Conservation (phyloP, 2,797 vertebrate genomes). For the Danio aesculapii region DNA sequence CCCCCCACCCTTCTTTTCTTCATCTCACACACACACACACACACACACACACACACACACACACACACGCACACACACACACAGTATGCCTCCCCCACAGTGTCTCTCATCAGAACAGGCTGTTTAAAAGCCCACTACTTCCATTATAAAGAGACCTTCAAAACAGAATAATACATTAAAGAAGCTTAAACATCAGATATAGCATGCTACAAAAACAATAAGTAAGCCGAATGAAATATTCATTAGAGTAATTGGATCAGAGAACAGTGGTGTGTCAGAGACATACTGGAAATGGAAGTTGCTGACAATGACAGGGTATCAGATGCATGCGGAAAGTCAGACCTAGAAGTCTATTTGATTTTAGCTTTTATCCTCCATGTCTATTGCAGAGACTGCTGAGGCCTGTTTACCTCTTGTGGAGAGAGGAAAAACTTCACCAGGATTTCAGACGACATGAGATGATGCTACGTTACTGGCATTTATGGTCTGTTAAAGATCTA, state of each 20-base stretch:
- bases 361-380: constrained; percentile 31
- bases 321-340: constrained; percentile 57
- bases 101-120: constrained; percentile 69
- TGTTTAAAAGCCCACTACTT: constrained; percentile 54
- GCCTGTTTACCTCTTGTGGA: constrained; percentile 35
- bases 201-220: constrained; percentile 74
- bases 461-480: constrained; percentile 1
- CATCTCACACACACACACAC: constrained; percentile 36
- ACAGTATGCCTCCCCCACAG: constrained; percentile 51
- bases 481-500: neutral
- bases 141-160: constrained; percentile 69
- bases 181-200: constrained; percentile 68
- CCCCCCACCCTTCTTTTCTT: constrained; percentile 39
- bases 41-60: constrained; percentile 44
- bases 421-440: constrained; percentile 18
- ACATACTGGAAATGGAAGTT: constrained; percentile 56
- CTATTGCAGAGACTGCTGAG: constrained; percentile 10
- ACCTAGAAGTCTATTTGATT: constrained; percentile 47
- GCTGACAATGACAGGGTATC: constrained; percentile 54
- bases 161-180: constrained; percentile 83
- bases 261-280: constrained; percentile 59
- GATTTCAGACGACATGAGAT: constrained; percentile 13
- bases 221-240: constrained; percentile 76
- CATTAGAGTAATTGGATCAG: constrained; percentile 75
- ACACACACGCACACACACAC: constrained; percentile 36